phyloP scores from a whole-genome alignment of 2,113 vertebrate species.

The Xenopus tropicalis region UCB_Xtro_10.0 CM004450.2:50930501-50931000 shows the following conservation, averaged over 20 bases:
- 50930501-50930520: too few species aligned
- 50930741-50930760: conserved; percentile 35
- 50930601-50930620: too few species aligned
- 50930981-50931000: neutral
- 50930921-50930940: neutral
- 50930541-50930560: too few species aligned
- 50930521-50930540: too few species aligned
- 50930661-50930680: too few species aligned
- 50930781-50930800: conserved; percentile 7
- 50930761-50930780: conserved; percentile 3
- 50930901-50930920: neutral
- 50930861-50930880: neutral
- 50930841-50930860: neutral
- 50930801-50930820: conserved; percentile 11
- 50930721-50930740: neutral
- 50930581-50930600: too few species aligned
- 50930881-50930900: neutral
- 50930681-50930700: neutral
- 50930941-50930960: neutral
- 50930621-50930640: too few species aligned
- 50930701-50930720: neutral
- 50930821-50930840: neutral
- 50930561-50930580: too few species aligned
- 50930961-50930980: neutral
- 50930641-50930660: too few species aligned